Percentiles rank a stretch among this genome's conserved stretches.
Conservation (phyloP, 2,113 vertebrate species). For the Blennius ocellaris region DNA sequence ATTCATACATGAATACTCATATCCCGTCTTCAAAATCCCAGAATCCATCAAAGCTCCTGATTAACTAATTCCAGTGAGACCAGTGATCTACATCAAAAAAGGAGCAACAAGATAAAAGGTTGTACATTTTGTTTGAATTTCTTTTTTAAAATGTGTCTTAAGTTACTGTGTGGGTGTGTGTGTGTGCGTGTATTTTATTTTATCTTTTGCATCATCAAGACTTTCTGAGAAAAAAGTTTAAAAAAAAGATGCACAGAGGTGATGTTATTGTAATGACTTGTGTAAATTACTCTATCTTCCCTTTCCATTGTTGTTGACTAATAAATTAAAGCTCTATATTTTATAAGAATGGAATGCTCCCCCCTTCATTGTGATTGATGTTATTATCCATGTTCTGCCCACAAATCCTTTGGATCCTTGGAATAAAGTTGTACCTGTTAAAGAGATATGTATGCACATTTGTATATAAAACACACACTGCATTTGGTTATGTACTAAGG, state of each 20-base stretch:
- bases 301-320: conserved; percentile 84
- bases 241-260: conserved; percentile 79
- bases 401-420: conserved; percentile 69
- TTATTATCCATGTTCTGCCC: conserved; percentile 75
- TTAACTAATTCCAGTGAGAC: conserved; percentile 32
- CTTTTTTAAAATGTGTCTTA: conserved; percentile 52
- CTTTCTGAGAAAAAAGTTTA: conserved; percentile 63
- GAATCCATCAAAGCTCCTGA: conserved; percentile 33
- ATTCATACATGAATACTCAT: conserved; percentile 47
- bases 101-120: conserved; percentile 41
- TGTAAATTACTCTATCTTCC: conserved; percentile 80
- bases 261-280: conserved; percentile 80
- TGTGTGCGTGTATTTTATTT: conserved; percentile 71
- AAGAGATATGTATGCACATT: conserved; percentile 72
- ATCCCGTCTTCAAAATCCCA: conserved; percentile 45
- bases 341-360: conserved; percentile 82
- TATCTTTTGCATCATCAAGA: conserved; percentile 66
- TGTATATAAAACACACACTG: conserved; percentile 58
- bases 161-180: conserved; percentile 73
- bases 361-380: conserved; percentile 75
- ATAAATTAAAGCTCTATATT: conserved; percentile 90
- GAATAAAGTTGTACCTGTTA: conserved; percentile 80
- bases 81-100: conserved; percentile 29
- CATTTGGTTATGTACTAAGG: conserved; percentile 41
- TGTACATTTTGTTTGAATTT: conserved; percentile 79